Percentiles rank a stretch among this genome's conserved stretches.
phyloP scores from a whole-genome alignment of 2,797 vertebrate genomes.

The Sebastolobus alascanus region DNA sequence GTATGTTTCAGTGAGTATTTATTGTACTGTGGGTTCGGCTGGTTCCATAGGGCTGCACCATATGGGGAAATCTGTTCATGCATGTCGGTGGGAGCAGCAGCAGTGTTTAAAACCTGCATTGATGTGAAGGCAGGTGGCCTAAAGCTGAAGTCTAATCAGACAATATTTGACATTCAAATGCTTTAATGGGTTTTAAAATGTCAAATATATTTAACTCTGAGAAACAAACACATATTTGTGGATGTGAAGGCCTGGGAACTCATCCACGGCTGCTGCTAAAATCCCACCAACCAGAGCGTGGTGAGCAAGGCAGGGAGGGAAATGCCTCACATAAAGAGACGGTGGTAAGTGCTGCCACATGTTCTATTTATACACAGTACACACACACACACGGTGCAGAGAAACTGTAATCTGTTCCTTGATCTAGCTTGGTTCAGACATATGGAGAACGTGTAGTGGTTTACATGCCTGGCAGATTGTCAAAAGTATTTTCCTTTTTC shows the following conservation, averaged over 20 bases:
- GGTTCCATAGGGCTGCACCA: slow-evolving; percentile 38
- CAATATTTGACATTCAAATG: slow-evolving; percentile 6
- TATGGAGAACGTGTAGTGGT: slow-evolving; percentile 52
- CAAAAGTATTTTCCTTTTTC: slow-evolving; percentile 30
- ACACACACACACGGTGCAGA: slow-evolving; percentile 20
- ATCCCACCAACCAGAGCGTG: slow-evolving; percentile 55
- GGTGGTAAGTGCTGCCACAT: slow-evolving; percentile 84
- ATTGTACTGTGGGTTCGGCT: slow-evolving; percentile 47
- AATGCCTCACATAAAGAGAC: slow-evolving; percentile 74
- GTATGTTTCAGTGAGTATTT: slow-evolving; percentile 47
- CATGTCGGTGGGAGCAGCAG: slow-evolving; percentile 36
- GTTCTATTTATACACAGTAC: slow-evolving; percentile 75
- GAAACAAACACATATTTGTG: slow-evolving; percentile 10
- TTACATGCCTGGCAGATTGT: slow-evolving; percentile 23
- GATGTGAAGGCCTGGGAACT: slow-evolving; percentile 65
- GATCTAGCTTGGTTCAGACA: slow-evolving; percentile 56
- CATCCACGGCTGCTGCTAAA: slow-evolving; percentile 45
- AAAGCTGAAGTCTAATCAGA: slow-evolving; percentile 8
- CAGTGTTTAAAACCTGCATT: slow-evolving; percentile 7
- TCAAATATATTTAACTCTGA: slow-evolving; percentile 23
- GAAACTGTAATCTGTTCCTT: slow-evolving; percentile 59
- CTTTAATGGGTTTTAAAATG: slow-evolving; percentile 15
- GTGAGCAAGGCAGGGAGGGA: slow-evolving; percentile 67
- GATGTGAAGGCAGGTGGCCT: slow-evolving; percentile 7
- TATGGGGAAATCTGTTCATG: slow-evolving; percentile 45